A percentile compares a stretch with the other conserved stretches of the same genome.
These are phyloP conservation scores for Tetraodon nigroviridis DNA, from an alignment of 2,113 vertebrate genomes.

Conservation along the genomic window DNA sequence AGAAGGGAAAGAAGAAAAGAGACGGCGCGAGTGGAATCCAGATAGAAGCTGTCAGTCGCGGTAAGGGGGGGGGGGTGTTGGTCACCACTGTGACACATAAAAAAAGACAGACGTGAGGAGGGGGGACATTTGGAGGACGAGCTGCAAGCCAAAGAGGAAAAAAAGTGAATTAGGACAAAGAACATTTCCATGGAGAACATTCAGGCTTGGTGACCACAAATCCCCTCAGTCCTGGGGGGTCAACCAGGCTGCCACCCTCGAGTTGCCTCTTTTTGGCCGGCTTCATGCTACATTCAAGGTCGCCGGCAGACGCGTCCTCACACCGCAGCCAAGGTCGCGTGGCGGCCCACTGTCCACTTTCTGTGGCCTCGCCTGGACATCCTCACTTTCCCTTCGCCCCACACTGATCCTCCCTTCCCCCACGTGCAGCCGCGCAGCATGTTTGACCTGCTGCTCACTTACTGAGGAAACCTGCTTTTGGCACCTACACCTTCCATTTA, in stretches of 20 bases:
- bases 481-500: no score
- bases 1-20: conserved; percentile 28
- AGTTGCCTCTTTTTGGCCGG: no score
- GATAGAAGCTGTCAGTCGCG: conserved; percentile 39
- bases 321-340: conserved; percentile 43
- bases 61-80: neutral
- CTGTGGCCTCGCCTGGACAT: conserved; percentile 51
- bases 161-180: no score
- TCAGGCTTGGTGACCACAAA: no score
- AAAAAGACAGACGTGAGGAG: conserved; percentile 11
- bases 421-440: conserved; percentile 6
- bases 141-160: conserved; percentile 25
- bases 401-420: conserved; percentile 32
- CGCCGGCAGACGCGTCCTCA: conserved; percentile 34
- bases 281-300: neutral
- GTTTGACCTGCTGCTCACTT: conserved; percentile 23
- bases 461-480: conserved; percentile 33
- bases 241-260: no score
- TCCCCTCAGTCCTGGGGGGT: no score
- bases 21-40: conserved; percentile 22
- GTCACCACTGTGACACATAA: conserved; percentile 8
- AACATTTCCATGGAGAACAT: no score
- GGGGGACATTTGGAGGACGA: conserved; percentile 36
- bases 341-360: conserved; percentile 37
- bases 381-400: conserved; percentile 46